Evolutionary conservation across 2,888 invertebrate species (phyloP), one percentile per base, ranked within the genome.

Genomic region (Drosophila melanocephala): DNA sequence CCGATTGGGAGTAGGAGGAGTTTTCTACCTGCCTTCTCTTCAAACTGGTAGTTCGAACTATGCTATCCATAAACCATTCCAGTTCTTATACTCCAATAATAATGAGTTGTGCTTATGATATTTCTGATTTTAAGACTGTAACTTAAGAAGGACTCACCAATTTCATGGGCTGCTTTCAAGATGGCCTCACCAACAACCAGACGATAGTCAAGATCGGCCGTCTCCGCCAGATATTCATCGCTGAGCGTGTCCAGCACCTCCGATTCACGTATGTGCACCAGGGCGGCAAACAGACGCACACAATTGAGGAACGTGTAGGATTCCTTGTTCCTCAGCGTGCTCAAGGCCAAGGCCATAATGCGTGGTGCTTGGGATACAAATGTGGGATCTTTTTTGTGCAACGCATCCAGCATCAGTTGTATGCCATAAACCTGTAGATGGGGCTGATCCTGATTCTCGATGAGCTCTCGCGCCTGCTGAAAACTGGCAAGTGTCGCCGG

Each of bases 231-330:
- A 83, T 93, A 94, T 59, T 93, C 93, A 56, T 92, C 92, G 28
- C 91, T 86, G 16, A 94, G 79, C 10, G 91, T 77, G n/a, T 93
- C 93, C 52, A 94, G 60, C 5, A 94, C 92, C 62, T 93, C 91
- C 0, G 83, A 58, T 70, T 93, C 92, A 85, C 93, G 89, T 0
- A 92, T 73, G 68, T 92, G 83, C 16, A 92, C 79, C 50, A 94
- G 60, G 2, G 84, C 84, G 22, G 91, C 92, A 75, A 94, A 91
- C 0, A 94, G 72, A 7, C 93, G 87, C 37, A 94, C 92, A 51
- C 93, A 92, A 75, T 94, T 94, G 1, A 94, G 84, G 61, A 93
- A 94, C 2, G 93, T 92, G 53, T 93, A 94, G 3, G 93, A 93
- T 50, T 94, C 94, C 30, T 85, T 84, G 32, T 90, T 83, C 62